These are phyloP conservation scores for Peromyscus maniculatus DNA, from an alignment of 2,113 vertebrate species.

Conservation along the genomic window DNA sequence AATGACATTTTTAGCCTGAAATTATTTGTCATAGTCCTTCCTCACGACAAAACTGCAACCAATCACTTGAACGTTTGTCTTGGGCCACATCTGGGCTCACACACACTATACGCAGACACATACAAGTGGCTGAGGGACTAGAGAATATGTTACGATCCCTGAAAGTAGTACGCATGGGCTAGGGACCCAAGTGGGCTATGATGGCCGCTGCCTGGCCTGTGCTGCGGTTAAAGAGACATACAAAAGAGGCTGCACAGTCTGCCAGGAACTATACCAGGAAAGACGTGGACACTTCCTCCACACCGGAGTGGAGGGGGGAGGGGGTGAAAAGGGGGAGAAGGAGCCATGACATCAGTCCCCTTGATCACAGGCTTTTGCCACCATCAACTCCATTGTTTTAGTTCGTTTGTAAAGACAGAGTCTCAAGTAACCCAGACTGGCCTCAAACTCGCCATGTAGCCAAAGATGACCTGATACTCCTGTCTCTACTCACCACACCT, in stretches of 20 bases:
- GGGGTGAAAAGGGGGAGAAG: neutral
- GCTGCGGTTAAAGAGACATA: neutral
- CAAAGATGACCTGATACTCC: neutral
- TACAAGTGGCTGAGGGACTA: neutral
- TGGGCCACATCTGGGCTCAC: neutral
- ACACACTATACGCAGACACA: neutral
- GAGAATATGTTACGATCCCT: too few relatives aligned
- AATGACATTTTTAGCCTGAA: neutral
- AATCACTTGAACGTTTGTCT: too few relatives aligned
- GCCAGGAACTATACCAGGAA: neutral
- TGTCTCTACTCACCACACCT: neutral
- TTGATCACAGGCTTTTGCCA: neutral
- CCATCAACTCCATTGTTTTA: neutral
- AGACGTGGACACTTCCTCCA: rapidly evolving
- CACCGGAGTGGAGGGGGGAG: too few relatives aligned
- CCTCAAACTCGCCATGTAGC: neutral
- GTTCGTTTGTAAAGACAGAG: neutral
- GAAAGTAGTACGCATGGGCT: neutral
- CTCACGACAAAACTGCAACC: neutral
- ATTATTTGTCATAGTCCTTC: neutral
- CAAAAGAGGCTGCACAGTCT: neutral
- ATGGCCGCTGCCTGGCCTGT: neutral
- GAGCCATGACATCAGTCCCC: neutral
- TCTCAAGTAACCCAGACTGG: neutral
- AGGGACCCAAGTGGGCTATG: neutral